Evolutionary conservation across 2,888 invertebrate species (phyloP).

Genomic region (Brenthis ino): DNA sequence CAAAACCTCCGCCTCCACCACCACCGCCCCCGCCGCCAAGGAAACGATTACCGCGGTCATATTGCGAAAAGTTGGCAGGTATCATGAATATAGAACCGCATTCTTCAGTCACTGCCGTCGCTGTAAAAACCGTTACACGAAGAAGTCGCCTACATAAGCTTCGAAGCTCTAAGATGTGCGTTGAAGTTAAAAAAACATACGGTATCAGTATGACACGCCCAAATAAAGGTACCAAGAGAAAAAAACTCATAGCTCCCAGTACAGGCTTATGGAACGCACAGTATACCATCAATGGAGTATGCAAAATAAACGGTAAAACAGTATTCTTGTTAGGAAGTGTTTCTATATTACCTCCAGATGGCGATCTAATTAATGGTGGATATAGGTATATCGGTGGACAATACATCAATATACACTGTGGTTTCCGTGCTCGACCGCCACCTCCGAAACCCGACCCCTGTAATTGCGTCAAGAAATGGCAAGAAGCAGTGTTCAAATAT

Average conservation of each 20-base stretch:
- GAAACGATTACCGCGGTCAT: slow-evolving; percentile 55
- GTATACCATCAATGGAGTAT: slow-evolving; percentile 64
- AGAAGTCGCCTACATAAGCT: slow-evolving; percentile 43
- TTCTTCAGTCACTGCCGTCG: slow-evolving; percentile 44
- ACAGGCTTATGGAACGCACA: slow-evolving; percentile 61
- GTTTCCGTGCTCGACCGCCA: slow-evolving; percentile 54
- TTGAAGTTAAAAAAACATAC: slow-evolving; percentile 58
- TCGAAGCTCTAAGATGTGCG: slow-evolving; percentile 49
- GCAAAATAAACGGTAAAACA: slow-evolving; percentile 53
- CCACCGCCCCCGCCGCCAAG: slow-evolving; percentile 69
- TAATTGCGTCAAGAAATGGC: slow-evolving; percentile 65
- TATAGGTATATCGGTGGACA: slow-evolving; percentile 48
- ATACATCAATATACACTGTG: slow-evolving; percentile 61
- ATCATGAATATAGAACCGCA: slow-evolving; percentile 51
- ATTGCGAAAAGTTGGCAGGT: slow-evolving; percentile 66
- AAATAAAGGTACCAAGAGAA: slow-evolving; percentile 44
- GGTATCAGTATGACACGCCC: slow-evolving; percentile 56
- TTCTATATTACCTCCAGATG: slow-evolving; percentile 54
- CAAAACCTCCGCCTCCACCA: slow-evolving; percentile 55
- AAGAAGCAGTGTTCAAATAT: slow-evolving; percentile 56
- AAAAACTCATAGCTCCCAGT: slow-evolving; percentile 54
- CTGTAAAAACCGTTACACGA: slow-evolving; percentile 47
- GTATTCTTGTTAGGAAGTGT: slow-evolving; percentile 60
- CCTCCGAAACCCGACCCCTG: slow-evolving; percentile 55
- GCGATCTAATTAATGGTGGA: slow-evolving; percentile 71